phyloP scores from a whole-genome alignment of 2,888 invertebrate genomes.

The Drosophila barbarae region DNA sequence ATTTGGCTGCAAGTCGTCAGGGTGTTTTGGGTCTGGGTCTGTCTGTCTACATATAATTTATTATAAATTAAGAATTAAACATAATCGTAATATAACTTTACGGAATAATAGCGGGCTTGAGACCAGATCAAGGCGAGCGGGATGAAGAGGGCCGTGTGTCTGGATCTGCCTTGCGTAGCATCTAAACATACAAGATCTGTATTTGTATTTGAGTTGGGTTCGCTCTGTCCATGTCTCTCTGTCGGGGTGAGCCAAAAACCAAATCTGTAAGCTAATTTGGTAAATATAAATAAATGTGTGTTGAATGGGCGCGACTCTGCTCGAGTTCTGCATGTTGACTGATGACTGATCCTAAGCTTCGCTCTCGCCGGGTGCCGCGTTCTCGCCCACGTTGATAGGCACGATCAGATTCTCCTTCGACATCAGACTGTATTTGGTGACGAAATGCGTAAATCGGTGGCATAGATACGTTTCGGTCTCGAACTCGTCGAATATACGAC shows the following conservation, averaged over 20 bases:
- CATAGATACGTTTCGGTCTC: slow-evolving; percentile 98
- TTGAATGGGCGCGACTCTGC: slow-evolving; percentile 49
- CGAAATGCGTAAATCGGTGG: slow-evolving; percentile 97
- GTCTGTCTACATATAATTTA: slow-evolving; percentile 70
- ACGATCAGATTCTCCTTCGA: slow-evolving; percentile 99
- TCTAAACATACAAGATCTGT: slow-evolving; percentile 52
- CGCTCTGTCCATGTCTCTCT: slow-evolving; percentile 18
- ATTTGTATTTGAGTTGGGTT: slow-evolving; percentile 29
- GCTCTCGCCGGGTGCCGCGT: slow-evolving; percentile 81
- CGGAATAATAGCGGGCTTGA: slow-evolving; percentile 54
- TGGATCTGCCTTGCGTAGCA: slow-evolving; percentile 28
- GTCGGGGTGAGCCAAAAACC: slow-evolving; percentile 28
- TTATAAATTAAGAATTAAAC: slow-evolving; percentile 67
- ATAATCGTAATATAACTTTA: slow-evolving; percentile 63
- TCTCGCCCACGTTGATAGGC: slow-evolving; percentile 93
- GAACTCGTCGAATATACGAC: slow-evolving; percentile 97
- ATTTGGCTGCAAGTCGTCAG: slow-evolving; percentile 29
- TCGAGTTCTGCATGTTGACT: slow-evolving; percentile 33
- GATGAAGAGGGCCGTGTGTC: slow-evolving; percentile 22
- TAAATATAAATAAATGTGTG: slow-evolving; percentile 63
- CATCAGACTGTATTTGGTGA: slow-evolving; percentile 98
- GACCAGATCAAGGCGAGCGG: slow-evolving; percentile 24
- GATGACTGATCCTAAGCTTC: slow-evolving; percentile 79
- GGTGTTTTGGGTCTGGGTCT: slow-evolving; percentile 25
- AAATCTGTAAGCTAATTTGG: slow-evolving; percentile 59